A percentile compares a stretch with the other conserved stretches of the same genome.
These are phyloP conservation scores for Calameuta pallipes DNA, from an alignment of 2,888 invertebrate genomes.

Conservation along the genomic window DNA sequence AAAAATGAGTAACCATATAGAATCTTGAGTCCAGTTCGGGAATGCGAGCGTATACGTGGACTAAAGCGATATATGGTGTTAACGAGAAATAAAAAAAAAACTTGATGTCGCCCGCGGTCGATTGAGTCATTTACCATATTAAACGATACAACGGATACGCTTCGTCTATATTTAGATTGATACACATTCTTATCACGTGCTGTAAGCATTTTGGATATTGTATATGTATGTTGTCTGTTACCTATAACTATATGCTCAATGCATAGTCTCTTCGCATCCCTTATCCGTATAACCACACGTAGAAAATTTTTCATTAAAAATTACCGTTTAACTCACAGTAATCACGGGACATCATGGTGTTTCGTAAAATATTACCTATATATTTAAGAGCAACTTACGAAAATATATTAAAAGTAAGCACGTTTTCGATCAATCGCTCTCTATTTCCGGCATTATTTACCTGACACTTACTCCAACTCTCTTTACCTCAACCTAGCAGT, in stretches of 20 bases:
- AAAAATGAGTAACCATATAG: conserved; percentile 49
- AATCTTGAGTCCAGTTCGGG: conserved; percentile 50
- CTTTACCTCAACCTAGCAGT: no score
- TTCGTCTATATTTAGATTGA: background rate
- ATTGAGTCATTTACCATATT: conserved; percentile 44
- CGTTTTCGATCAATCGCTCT: no score
- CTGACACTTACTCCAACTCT: no score
- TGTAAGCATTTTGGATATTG: background rate
- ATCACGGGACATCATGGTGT: no score
- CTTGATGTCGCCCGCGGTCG: conserved; percentile 21
- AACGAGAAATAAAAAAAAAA: conserved; percentile 25
- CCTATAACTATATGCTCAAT: background rate
- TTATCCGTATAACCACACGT: background rate
- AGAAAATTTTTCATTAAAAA: no score
- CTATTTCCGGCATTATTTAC: no score
- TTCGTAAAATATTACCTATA: no score
- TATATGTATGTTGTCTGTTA: background rate
- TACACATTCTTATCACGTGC: background rate
- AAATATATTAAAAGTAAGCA: no score
- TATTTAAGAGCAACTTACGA: no score
- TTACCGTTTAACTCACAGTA: no score
- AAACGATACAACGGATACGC: conserved; percentile 14
- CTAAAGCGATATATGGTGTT: conserved; percentile 19
- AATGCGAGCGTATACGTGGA: conserved; percentile 31
- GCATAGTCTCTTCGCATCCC: background rate